These are phyloP conservation scores for Phasianus colchicus DNA, from an alignment of 2,113 vertebrate species.

Conservation along the genomic window DNA sequence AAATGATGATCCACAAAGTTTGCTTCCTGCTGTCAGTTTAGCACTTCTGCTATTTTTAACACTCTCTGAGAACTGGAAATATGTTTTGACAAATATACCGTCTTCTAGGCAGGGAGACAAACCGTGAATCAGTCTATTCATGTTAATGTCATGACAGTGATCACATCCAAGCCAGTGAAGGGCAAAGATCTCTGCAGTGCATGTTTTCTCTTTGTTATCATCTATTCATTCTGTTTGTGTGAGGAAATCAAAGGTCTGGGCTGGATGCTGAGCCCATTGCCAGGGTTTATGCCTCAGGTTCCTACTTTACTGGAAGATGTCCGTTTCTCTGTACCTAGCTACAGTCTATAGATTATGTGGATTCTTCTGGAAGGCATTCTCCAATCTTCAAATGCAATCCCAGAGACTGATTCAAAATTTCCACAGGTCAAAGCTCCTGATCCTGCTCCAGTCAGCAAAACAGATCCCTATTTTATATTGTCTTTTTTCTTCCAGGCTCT, in stretches of 20 bases:
- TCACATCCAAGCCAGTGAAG: not conserved
- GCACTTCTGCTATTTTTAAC: conserved; percentile 29
- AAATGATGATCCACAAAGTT: not conserved
- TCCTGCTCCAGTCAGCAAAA: not conserved
- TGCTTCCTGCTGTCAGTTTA: not conserved
- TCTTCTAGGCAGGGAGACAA: conserved; percentile 5
- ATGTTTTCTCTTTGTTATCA: conserved; percentile 1
- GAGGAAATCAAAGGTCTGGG: not conserved
- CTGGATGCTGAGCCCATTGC: not conserved
- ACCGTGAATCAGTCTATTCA: conserved; percentile 6
- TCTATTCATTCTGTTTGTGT: not conserved
- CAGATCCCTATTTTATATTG: not conserved
- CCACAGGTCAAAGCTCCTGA: not conserved
- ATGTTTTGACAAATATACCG: conserved; percentile 15
- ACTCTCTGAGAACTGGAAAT: conserved; percentile 19
- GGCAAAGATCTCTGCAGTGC: not conserved
- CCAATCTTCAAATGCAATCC: not conserved
- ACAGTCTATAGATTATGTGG: not conserved
- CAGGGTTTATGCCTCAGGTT: not conserved
- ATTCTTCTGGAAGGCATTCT: not conserved
- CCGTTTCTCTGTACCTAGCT: conserved; percentile 29
- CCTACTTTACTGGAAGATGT: not conserved
- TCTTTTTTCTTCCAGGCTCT: not conserved
- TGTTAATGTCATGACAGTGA: not conserved
- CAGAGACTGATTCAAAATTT: not conserved